Evolutionary conservation across 2,797 vertebrate species (phyloP), one percentile per base, ranked within the genome.

Genomic region (Onychomys leucogaster): DNA sequence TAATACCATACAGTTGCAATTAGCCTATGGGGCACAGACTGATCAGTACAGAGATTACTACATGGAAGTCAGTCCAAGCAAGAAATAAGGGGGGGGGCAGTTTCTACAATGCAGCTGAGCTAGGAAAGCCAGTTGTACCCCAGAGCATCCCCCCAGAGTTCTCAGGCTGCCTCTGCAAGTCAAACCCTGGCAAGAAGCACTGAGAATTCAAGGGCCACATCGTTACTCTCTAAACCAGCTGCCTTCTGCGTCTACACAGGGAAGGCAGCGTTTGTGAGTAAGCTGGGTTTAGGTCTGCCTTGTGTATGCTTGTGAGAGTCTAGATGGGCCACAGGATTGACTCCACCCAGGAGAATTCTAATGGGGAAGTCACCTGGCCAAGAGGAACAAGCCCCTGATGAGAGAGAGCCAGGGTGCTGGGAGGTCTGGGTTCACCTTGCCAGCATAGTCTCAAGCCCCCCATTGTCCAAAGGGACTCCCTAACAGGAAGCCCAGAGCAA

Each of bases 1-100:
- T 84, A 97, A 96, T 37, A 78, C 94, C 1, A 0, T 87, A 32
- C 97, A 98, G 98, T 96, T 98, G 97, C 97, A 96, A 98, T 98
- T 3, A 98, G 97, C 98, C 57, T 34, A 6, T 96, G 98, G 93
- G 95, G 97, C 80, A 96, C 93, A 29, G 89, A 97, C 89, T 97
- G 98, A 98, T 96, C 97, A 97, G 97, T 97, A 92, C 95, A 89
- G 89, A 6, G 55, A 87, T 32, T 87, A 93, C 59, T 81, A 84
- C 92, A 96, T 90, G 17, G 65, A 97, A 97, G 90, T 80, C 94
- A 25, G 67, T 75, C 23, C 1, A 41, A 84, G 17, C 41, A 0
- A 0, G 76, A 57, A 89, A 34, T 46, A 12, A 37, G n/a, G 78
- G 32, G n/a, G n/a, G 0, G 4, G 9, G 9, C 3, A 37, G 25